Evolutionary conservation across 1,140 invertebrate genomes (phyloP).

Genomic region (Helicoverpa zea): DNA sequence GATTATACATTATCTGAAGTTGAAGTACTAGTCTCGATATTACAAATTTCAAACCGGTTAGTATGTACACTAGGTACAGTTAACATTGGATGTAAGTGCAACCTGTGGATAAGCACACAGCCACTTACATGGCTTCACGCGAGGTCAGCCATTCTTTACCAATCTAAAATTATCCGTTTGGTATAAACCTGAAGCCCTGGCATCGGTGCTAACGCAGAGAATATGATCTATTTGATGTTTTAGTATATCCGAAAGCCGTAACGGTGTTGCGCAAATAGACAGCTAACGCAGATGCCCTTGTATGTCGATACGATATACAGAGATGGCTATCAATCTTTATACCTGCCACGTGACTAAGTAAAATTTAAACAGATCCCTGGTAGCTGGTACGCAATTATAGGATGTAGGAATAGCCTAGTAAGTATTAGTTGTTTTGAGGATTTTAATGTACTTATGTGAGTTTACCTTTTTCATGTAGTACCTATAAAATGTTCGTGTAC

Average conservation of each 20-base stretch:
- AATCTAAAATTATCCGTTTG: conserved; percentile 55
- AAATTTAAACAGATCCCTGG: conserved; percentile 16
- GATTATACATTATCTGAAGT: not conserved
- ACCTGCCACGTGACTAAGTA: not conserved
- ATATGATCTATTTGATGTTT: conserved; percentile 49
- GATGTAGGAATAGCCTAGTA: too few species aligned
- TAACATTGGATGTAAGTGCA: conserved; percentile 44
- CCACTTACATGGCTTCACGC: conserved; percentile 52
- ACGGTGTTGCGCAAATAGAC: conserved; percentile 41
- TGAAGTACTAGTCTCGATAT: not conserved
- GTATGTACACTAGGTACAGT: not conserved
- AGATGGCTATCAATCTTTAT: conserved; percentile 11
- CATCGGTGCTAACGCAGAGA: conserved; percentile 23
- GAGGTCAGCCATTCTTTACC: conserved; percentile 49
- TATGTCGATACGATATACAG: conserved; percentile 25
- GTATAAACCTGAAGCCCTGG: conserved; percentile 53
- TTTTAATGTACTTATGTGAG: too few species aligned
- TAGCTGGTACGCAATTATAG: not conserved
- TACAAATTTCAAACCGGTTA: not conserved
- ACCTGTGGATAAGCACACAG: conserved; percentile 36
- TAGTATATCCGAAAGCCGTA: conserved; percentile 29
- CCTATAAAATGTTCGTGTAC: too few species aligned
- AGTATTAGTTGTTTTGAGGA: too few species aligned
- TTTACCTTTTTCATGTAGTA: too few species aligned
- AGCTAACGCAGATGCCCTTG: conserved; percentile 7